Base-by-base conservation (phyloP, 2,797 vertebrate species). In the Sebastiscus tertius region DNA sequence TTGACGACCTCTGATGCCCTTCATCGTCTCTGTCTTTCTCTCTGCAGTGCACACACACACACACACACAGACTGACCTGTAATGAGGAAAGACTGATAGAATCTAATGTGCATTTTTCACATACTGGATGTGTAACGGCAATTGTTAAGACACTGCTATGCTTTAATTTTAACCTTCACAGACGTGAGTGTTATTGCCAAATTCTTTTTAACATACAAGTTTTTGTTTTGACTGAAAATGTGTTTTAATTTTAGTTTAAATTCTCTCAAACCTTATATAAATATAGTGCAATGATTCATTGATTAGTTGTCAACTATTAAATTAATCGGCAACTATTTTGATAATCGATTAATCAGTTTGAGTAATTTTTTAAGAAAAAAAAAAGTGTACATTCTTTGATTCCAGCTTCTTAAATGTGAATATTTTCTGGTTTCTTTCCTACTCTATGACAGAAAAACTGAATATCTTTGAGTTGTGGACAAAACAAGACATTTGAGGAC, bases 1-100 rank as follows among this genome's bases (percentile, higher is more conserved):
- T 91, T 88, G 66, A 88, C 72, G 78, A 94, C 94, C 92, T 92
- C 72, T 49, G 84, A 85, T 87, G 91, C 87, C 90, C 92, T 93
- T 93, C 84, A 71, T 76, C 74, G 59, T 88, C 82, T 73, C 73
- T 69, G 49, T 65, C 34, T 46, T 60, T 75, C 73, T 82, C 39
- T 77, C 34, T 73, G 27, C 69, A 36, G 22, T 20, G 27, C 36
- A 8, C 49, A 13, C 67, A 5, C 76, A n/a, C 62, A 12, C 61
- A 34, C 42, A 56, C 64, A 33, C 49, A 27, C 61, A 26, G 7
- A 82, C 39, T 73, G 79, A 86, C 82, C 84, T 64, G 73, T 59
- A 77, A 59, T 63, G 34, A 85, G 79, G 72, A 75, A 79, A 77
- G 75, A 46, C 71, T 71, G 74, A 83, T 75, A 52, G 70, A 82